These are phyloP conservation scores for Novumbra hubbsi DNA, from an alignment of 2,797 vertebrate genomes.

Conservation along the genomic window DNA sequence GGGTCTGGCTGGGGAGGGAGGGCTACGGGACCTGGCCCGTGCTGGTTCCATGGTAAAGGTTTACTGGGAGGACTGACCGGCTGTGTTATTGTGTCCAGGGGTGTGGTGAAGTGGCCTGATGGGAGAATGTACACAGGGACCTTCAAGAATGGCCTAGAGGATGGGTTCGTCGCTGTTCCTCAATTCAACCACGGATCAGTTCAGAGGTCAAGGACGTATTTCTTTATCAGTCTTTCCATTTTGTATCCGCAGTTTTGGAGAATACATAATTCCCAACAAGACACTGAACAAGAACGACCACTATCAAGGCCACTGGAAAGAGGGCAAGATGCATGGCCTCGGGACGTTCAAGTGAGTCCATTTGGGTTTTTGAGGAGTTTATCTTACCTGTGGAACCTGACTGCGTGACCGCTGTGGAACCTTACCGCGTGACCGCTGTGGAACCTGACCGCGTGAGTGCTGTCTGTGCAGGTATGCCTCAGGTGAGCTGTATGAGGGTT, in stretches of 20 bases:
- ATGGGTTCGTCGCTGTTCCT: conserved; percentile 77
- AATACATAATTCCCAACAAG: conserved; percentile 86
- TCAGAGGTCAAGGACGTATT: conserved; percentile 2
- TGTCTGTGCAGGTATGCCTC: conserved; percentile 80
- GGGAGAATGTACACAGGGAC: conserved; percentile 87
- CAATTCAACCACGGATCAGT: background rate
- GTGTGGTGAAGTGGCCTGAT: conserved; percentile 90
- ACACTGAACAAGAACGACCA: conserved; percentile 83
- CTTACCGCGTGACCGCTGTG: no score
- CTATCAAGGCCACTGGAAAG: conserved; percentile 93
- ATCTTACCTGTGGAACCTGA: background rate
- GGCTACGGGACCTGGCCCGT: no score
- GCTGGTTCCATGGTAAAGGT: background rate
- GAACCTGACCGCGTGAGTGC: no score
- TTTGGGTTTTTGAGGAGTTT: background rate
- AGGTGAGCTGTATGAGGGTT: conserved; percentile 95
- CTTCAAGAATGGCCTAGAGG: conserved; percentile 91
- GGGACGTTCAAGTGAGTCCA: conserved; percentile 83
- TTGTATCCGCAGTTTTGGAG: conserved; percentile 79
- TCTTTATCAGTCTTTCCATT: conserved; percentile 1
- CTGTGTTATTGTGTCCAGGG: conserved; percentile 68
- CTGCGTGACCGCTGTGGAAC: no score
- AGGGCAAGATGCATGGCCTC: conserved; percentile 94
- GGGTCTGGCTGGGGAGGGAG: conserved; percentile 25
- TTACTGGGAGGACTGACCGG: background rate